Evolutionary conservation across 2,113 vertebrate genomes (phyloP).

Genomic region (Caretta caretta): DNA sequence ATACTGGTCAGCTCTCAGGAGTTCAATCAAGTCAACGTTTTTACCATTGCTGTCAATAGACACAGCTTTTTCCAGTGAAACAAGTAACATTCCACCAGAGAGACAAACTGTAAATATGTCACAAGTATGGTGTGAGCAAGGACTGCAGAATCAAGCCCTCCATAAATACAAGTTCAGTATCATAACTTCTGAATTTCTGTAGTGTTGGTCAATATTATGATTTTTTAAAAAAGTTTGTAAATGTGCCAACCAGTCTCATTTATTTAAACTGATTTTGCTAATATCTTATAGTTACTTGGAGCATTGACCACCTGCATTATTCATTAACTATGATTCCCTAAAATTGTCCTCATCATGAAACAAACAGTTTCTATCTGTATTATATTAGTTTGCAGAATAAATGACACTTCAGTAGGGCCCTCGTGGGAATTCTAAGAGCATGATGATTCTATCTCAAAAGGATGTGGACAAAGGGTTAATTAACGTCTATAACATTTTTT

Average conservation of each 20-base stretch:
- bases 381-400: background rate
- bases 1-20: background rate
- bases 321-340: background rate
- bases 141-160: background rate
- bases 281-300: background rate
- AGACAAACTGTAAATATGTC: background rate
- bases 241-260: background rate
- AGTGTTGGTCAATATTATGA: background rate
- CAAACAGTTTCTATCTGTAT: background rate
- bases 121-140: background rate
- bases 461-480: background rate
- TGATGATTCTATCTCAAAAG: background rate
- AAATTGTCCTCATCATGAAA: background rate
- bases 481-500: background rate
- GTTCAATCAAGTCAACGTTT: background rate
- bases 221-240: background rate
- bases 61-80: background rate
- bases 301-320: conserved; percentile 18
- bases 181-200: background rate
- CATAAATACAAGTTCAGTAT: background rate
- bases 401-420: background rate
- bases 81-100: background rate
- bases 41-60: background rate
- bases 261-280: conserved; percentile 16
- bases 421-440: background rate